These are phyloP conservation scores for Cygnus olor DNA, from an alignment of 2,797 vertebrate genomes.

Conservation along the genomic window DNA sequence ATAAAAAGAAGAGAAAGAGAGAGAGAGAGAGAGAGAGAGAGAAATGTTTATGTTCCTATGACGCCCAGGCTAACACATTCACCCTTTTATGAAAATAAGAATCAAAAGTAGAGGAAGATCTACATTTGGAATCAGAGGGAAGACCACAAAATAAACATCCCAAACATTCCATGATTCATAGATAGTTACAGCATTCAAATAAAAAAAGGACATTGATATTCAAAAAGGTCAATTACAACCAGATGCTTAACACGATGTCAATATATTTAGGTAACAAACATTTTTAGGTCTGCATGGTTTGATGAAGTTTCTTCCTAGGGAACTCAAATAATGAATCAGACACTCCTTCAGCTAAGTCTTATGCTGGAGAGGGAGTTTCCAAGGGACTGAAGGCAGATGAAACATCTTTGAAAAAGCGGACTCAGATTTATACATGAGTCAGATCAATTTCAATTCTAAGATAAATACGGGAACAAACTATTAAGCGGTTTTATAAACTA, in stretches of 20 bases:
- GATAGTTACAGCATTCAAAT: not conserved
- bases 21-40: not conserved
- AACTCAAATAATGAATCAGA: not conserved
- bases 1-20: not conserved
- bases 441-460: not conserved
- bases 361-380: not conserved
- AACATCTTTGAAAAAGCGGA: not conserved
- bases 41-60: not conserved
- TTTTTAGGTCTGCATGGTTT: not conserved
- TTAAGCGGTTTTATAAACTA: not conserved
- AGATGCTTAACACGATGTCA: not conserved
- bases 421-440: not conserved
- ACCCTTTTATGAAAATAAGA: not conserved
- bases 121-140: not conserved
- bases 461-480: not conserved
- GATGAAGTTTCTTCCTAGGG: not conserved
- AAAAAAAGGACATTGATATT: not conserved
- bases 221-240: not conserved
- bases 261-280: not conserved
- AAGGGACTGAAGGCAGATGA: not conserved
- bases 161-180: not conserved
- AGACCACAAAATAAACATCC: not conserved
- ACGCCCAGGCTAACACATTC: not conserved
- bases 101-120: not conserved
- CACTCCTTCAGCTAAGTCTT: not conserved